Percentiles rank a stretch among this genome's conserved stretches.
phyloP scores from a whole-genome alignment of 2,113 vertebrate genomes.

The Pseudorasbora parva region DNA sequence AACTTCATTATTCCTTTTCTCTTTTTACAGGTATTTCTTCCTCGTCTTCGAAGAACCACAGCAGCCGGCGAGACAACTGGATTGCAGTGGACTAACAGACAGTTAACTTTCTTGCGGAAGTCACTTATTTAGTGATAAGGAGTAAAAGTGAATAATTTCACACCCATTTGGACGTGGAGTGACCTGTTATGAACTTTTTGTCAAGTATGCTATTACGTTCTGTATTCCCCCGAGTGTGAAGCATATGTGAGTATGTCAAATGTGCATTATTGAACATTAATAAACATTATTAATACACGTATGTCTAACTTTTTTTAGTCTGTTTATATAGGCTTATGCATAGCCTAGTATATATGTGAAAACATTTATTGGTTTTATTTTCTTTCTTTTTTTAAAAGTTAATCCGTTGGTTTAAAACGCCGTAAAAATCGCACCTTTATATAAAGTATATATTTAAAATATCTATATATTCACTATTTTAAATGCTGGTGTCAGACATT shows the following conservation, averaged over 20 bases:
- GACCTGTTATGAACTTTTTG: constrained; percentile 30
- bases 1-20: not conserved
- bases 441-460: no score
- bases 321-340: not conserved
- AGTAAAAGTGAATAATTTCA: constrained; percentile 41
- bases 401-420: not conserved
- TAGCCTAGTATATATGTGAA: not conserved
- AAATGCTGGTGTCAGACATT: not conserved
- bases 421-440: not conserved
- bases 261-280: not conserved
- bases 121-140: not conserved
- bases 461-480: no score
- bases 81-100: not conserved
- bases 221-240: constrained; percentile 24
- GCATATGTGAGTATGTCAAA: constrained; percentile 49
- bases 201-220: constrained; percentile 45
- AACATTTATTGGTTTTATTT: not conserved
- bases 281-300: not conserved
- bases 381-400: not conserved
- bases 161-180: constrained; percentile 22
- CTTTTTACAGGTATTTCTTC: not conserved
- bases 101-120: constrained; percentile 8
- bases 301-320: not conserved
- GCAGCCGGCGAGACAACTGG: not conserved
- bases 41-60: not conserved